These are phyloP conservation scores for Cairina moschata DNA, from an alignment of 2,113 vertebrate species.

Conservation along the genomic window DNA sequence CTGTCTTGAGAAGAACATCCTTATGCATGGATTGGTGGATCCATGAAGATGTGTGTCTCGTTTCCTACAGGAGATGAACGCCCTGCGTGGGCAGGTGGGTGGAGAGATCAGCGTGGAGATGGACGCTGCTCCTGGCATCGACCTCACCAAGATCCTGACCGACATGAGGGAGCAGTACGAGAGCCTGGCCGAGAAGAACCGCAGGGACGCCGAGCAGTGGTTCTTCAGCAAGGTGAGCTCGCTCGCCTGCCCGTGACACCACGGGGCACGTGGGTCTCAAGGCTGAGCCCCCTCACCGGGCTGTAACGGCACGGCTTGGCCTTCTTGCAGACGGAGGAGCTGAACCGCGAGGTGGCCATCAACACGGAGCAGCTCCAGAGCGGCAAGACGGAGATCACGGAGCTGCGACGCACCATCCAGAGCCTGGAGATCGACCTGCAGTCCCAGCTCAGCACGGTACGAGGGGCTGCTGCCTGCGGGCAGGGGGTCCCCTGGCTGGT, in stretches of 20 bases:
- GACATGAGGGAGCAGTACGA: constrained; percentile 90
- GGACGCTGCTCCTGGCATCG: constrained; percentile 68
- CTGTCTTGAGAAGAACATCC: constrained; percentile 47
- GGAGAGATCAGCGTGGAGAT: constrained; percentile 82
- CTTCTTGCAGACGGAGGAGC: constrained; percentile 77
- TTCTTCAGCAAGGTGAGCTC: constrained; percentile 84
- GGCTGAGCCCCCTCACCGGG: fast-evolving
- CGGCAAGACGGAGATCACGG: constrained; percentile 89
- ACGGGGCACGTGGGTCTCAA: too few species aligned
- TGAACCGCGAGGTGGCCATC: constrained; percentile 87
- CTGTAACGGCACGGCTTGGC: neutral
- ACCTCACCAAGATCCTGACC: constrained; percentile 76
- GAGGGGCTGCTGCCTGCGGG: neutral
- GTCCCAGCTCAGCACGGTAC: constrained; percentile 95
- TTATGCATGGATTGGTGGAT: constrained; percentile 58
- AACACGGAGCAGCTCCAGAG: constrained; percentile 89
- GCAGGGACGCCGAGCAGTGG: constrained; percentile 87
- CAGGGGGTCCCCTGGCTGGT: fast-evolving
- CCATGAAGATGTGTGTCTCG: constrained; percentile 63
- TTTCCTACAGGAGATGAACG: neutral
- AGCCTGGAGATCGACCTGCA: constrained; percentile 95
- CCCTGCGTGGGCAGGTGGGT: constrained; percentile 70
- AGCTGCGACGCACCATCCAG: constrained; percentile 90
- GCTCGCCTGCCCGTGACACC: neutral
- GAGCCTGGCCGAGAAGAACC: constrained; percentile 86